These are phyloP conservation scores for Synodontis membranacea DNA, from an alignment of 2,113 vertebrate species.

Conservation along the genomic window DNA sequence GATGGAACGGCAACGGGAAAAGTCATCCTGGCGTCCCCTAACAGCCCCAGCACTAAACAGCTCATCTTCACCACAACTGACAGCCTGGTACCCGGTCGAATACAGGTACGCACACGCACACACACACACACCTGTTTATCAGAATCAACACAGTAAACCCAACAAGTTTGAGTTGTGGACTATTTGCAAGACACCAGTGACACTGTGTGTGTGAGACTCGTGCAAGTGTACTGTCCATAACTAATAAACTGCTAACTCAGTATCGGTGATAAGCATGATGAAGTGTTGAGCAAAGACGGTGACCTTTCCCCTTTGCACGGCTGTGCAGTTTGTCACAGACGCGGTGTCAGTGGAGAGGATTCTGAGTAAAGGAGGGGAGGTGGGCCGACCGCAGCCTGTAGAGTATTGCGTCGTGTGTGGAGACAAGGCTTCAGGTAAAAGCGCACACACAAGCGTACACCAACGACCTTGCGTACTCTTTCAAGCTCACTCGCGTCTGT, in stretches of 20 bases:
- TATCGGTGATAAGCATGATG: background rate
- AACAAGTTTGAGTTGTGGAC: background rate
- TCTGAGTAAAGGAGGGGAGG: slow-evolving; percentile 85
- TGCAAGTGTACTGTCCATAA: background rate
- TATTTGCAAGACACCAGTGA: background rate
- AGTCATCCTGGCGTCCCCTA: slow-evolving; percentile 90
- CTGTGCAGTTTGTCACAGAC: slow-evolving; percentile 92
- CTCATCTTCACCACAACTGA: slow-evolving; percentile 94
- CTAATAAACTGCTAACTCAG: background rate
- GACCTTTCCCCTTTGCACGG: slow-evolving; percentile 37
- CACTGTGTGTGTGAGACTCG: background rate
- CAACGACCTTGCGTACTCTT: too few species aligned
- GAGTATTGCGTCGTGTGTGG: slow-evolving; percentile 97
- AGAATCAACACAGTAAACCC: background rate
- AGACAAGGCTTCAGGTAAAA: slow-evolving; percentile 95
- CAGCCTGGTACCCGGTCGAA: slow-evolving; percentile 89
- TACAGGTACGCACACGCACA: slow-evolving; percentile 79
- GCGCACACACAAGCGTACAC: background rate
- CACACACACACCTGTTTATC: background rate
- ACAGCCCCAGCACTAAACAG: slow-evolving; percentile 86
- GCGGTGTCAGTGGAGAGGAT: slow-evolving; percentile 92
- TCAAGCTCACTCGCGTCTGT: background rate
- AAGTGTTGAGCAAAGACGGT: background rate
- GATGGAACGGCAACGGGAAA: slow-evolving; percentile 90
- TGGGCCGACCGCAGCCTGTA: slow-evolving; percentile 87